These are phyloP conservation scores for Chaitophorus viminalis DNA, from an alignment of 2,888 invertebrate species.

Conservation along the genomic window DNA sequence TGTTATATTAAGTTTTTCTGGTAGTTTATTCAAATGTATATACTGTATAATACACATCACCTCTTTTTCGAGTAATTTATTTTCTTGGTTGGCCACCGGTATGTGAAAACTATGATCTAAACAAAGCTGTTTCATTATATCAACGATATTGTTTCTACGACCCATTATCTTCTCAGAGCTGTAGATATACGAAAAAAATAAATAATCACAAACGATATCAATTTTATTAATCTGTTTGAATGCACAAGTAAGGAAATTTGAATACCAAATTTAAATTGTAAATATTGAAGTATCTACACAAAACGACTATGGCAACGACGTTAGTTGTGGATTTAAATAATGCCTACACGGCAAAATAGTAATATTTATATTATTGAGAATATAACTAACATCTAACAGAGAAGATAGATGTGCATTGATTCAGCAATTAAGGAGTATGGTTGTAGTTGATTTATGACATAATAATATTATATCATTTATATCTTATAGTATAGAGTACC, in stretches of 20 bases:
- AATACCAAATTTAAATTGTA: neutral
- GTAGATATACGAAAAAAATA: neutral
- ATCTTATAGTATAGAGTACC: no score
- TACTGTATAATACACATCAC: slow-evolving; percentile 65
- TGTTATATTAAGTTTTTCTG: no score
- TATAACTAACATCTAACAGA: neutral
- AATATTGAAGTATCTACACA: slow-evolving; percentile 40
- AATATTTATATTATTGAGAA: no score
- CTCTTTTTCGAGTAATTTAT: slow-evolving; percentile 72
- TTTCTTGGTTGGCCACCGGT: slow-evolving; percentile 82
- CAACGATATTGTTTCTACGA: slow-evolving; percentile 28
- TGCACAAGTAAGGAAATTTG: no score
- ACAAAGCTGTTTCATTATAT: slow-evolving; percentile 75
- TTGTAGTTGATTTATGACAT: no score
- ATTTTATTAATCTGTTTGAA: no score
- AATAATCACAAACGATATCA: no score
- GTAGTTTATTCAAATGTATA: neutral
- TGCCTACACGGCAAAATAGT: no score
- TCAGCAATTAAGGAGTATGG: no score
- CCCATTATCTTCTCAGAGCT: slow-evolving; percentile 4
- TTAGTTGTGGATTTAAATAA: no score
- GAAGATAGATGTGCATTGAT: neutral
- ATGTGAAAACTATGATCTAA: slow-evolving; percentile 82
- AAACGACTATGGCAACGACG: slow-evolving; percentile 9
- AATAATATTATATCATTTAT: no score